A percentile compares a stretch with the other conserved stretches of the same genome.
Evolutionary conservation across 2,797 vertebrate genomes (phyloP).

Genomic region (Monodelphis domestica): DNA sequence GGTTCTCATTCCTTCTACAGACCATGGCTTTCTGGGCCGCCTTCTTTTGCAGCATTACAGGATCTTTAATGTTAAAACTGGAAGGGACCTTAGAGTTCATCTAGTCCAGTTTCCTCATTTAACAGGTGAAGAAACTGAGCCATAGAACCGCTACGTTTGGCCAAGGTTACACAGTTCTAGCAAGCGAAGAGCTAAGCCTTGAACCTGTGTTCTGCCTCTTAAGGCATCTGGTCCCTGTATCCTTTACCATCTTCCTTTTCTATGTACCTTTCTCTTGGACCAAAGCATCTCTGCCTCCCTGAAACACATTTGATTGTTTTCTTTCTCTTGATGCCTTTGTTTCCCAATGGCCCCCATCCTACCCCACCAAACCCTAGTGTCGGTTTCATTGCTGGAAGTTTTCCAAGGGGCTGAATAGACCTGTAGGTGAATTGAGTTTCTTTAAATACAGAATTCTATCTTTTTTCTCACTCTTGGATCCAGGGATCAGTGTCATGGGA

Average conservation of each 20-base stretch:
- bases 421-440: background rate
- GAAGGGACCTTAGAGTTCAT: background rate
- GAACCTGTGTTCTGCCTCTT: background rate
- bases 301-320: background rate
- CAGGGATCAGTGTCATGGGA: background rate
- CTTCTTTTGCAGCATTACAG: background rate
- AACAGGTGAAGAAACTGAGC: background rate
- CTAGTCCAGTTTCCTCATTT: background rate
- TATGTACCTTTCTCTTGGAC: background rate
- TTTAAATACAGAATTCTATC: background rate
- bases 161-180: background rate
- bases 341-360: background rate
- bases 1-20: background rate
- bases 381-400: background rate
- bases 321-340: background rate
- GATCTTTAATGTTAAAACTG: background rate
- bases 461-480: background rate
- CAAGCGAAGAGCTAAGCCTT: background rate
- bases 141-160: background rate
- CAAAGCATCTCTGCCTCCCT: background rate
- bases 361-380: background rate
- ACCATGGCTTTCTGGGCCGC: background rate
- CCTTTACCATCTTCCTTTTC: background rate
- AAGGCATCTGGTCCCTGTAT: background rate
- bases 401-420: background rate